These are phyloP conservation scores for Cossypha heuglini DNA, from an alignment of 2,797 vertebrate species.

Conservation along the genomic window DNA sequence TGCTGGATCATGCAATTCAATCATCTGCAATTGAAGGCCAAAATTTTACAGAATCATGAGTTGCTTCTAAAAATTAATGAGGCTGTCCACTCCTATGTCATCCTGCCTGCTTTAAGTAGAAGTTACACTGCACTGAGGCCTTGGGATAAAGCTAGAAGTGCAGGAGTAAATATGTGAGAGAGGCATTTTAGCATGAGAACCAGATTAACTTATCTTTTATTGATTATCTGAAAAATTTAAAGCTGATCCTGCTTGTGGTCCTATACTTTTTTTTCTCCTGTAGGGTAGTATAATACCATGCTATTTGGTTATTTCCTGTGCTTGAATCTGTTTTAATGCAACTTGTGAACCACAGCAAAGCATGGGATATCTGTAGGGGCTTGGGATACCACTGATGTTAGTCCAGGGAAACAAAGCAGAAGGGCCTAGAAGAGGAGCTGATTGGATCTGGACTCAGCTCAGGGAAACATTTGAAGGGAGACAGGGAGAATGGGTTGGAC, in stretches of 20 bases:
- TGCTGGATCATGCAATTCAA: neutral
- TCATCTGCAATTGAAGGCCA: neutral
- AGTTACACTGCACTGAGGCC: neutral
- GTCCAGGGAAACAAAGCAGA: neutral
- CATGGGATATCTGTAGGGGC: accelerated
- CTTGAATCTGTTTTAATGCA: neutral
- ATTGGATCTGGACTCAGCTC: neutral
- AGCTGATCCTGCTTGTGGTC: neutral
- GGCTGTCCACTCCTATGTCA: neutral
- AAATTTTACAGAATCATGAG: neutral
- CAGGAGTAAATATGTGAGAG: neutral
- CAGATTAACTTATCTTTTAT: neutral
- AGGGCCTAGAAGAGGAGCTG: neutral
- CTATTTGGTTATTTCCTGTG: neutral
- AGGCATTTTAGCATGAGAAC: neutral
- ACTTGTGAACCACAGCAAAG: neutral
- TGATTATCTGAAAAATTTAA: neutral
- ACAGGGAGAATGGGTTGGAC: neutral
- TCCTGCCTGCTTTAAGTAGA: neutral
- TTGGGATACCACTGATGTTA: neutral
- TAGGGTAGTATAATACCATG: neutral
- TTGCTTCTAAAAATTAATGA: neutral
- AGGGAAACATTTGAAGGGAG: neutral
- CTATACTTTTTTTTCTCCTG: neutral
- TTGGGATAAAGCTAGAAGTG: neutral